phyloP scores from a whole-genome alignment of 2,888 invertebrate species.

The Tuta absoluta region DNA sequence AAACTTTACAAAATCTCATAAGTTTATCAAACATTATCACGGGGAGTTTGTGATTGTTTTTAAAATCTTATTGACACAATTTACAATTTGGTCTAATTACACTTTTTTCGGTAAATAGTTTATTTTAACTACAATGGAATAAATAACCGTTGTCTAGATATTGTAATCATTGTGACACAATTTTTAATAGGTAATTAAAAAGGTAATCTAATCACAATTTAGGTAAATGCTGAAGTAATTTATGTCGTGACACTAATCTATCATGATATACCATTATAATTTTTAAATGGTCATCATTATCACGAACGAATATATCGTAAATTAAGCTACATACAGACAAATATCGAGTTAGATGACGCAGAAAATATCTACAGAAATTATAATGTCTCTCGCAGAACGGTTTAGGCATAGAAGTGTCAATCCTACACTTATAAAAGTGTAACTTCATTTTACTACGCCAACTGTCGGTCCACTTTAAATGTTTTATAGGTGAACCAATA shows the following conservation, averaged over 20 bases:
- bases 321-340: neutral
- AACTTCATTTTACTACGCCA: too few relatives aligned
- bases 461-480: too few relatives aligned
- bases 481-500: too few relatives aligned
- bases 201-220: slow-evolving; percentile 1
- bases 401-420: too few relatives aligned
- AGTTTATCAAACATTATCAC: neutral
- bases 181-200: too few relatives aligned
- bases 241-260: neutral
- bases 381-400: too few relatives aligned
- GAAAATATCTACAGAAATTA: neutral
- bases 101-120: neutral
- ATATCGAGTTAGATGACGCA: slow-evolving; percentile 1
- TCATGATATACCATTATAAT: neutral
- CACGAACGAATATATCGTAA: neutral
- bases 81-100: neutral
- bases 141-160: neutral
- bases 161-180: neutral
- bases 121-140: neutral
- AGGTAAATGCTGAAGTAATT: neutral
- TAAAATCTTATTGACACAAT: neutral
- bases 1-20: neutral
- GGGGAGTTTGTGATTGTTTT: too few relatives aligned
- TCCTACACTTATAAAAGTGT: too few relatives aligned
- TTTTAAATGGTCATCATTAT: neutral